Percentiles rank a stretch among this genome's conserved stretches.
These are phyloP conservation scores for Germaria angustata DNA, from an alignment of 2,888 invertebrate species.

Conservation along the genomic window DNA sequence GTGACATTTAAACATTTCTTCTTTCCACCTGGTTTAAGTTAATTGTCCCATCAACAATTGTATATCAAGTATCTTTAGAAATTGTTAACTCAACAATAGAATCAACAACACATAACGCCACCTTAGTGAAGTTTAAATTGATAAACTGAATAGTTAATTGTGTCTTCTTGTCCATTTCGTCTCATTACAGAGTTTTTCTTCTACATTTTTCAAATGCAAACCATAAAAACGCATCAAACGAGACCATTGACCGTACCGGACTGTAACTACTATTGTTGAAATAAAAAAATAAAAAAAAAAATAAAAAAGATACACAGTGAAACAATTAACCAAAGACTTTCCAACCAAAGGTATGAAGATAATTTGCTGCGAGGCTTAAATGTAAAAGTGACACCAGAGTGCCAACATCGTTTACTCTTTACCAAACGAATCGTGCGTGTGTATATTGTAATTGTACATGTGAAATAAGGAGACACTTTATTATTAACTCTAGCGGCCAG, in stretches of 20 bases:
- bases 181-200: constrained; percentile 60
- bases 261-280: constrained; percentile 42
- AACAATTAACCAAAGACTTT: constrained; percentile 58
- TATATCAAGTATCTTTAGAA: constrained; percentile 57
- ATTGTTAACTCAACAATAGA: constrained; percentile 52
- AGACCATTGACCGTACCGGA: constrained; percentile 71
- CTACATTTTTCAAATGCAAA: constrained; percentile 54
- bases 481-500: constrained; percentile 41
- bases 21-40: constrained; percentile 63
- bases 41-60: constrained; percentile 58
- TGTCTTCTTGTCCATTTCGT: constrained; percentile 50
- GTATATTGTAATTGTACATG: neutral
- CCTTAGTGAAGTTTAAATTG: constrained; percentile 63
- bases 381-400: constrained; percentile 65
- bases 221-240: constrained; percentile 59
- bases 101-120: constrained; percentile 60
- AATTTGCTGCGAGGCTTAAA: constrained; percentile 60
- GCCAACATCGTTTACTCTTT: constrained; percentile 56
- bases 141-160: constrained; percentile 66
- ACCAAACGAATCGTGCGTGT: neutral
- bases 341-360: constrained; percentile 52
- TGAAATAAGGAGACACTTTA: constrained; percentile 33
- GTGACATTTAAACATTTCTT: constrained; percentile 42
- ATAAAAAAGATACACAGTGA: constrained; percentile 19
- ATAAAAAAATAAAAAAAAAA: constrained; percentile 53